A percentile compares a stretch with the other conserved stretches of the same genome.
phyloP scores from a whole-genome alignment of 2,797 vertebrate genomes.

The Psittacula derbiana region DNA sequence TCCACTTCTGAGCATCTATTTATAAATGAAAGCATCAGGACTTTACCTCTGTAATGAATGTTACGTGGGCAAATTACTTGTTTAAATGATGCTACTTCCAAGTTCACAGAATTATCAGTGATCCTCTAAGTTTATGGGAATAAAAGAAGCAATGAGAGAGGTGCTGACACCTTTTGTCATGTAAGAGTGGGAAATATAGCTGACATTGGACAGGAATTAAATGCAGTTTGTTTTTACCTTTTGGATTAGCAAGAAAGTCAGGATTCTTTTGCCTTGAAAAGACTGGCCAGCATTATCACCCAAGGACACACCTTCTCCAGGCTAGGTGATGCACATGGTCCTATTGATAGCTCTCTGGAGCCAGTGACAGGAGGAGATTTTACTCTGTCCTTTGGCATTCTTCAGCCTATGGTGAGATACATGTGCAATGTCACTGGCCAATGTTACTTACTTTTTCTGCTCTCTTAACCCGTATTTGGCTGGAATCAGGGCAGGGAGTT shows the following conservation, averaged over 20 bases:
- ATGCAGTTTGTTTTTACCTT: background rate
- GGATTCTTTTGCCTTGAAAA: background rate
- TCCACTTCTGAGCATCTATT: background rate
- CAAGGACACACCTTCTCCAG: background rate
- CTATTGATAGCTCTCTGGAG: background rate
- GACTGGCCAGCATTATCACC: background rate
- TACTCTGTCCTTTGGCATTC: background rate
- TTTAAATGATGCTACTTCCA: background rate
- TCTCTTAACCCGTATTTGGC: background rate
- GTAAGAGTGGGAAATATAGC: background rate
- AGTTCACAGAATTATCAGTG: background rate
- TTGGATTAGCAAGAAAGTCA: background rate
- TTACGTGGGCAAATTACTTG: background rate
- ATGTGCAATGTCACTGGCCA: background rate
- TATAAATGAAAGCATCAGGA: background rate
- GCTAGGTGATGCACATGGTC: background rate
- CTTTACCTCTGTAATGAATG: background rate
- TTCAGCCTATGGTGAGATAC: background rate
- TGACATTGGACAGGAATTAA: background rate
- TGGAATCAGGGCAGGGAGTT: background rate
- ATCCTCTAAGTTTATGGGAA: background rate
- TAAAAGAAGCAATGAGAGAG: background rate
- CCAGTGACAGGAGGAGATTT: background rate
- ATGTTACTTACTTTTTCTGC: background rate
- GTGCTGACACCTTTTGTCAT: background rate